These are phyloP conservation scores for Lysandra coridon DNA, from an alignment of 2,888 invertebrate genomes.

Conservation along the genomic window DNA sequence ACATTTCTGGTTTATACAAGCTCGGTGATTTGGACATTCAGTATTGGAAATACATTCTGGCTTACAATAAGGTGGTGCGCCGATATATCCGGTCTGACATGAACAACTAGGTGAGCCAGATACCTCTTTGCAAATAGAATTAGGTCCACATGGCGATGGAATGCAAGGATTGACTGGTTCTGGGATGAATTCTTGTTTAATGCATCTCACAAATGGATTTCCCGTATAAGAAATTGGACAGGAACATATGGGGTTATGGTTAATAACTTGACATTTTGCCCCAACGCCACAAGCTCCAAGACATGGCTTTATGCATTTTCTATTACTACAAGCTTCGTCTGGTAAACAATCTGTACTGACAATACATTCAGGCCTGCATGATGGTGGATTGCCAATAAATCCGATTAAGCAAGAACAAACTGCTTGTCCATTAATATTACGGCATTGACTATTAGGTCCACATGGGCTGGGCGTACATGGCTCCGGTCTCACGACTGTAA, in stretches of 20 bases:
- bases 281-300: slow-evolving; percentile 88
- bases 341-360: slow-evolving; percentile 87
- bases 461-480: slow-evolving; percentile 83
- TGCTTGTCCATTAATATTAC: slow-evolving; percentile 85
- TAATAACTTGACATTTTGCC: slow-evolving; percentile 88
- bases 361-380: slow-evolving; percentile 88
- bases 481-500: slow-evolving; percentile 60
- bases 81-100: slow-evolving; percentile 84
- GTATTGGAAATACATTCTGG: slow-evolving; percentile 90
- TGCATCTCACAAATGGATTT: slow-evolving; percentile 88
- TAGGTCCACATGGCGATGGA: slow-evolving; percentile 91
- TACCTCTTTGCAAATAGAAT: slow-evolving; percentile 85
- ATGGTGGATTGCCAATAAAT: slow-evolving; percentile 87
- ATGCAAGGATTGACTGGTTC: slow-evolving; percentile 83
- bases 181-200: slow-evolving; percentile 69
- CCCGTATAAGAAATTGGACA: slow-evolving; percentile 85
- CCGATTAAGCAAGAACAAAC: slow-evolving; percentile 86
- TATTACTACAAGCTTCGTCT: slow-evolving; percentile 87
- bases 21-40: slow-evolving; percentile 84
- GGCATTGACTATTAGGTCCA: slow-evolving; percentile 89
- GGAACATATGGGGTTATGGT: slow-evolving; percentile 90
- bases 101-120: slow-evolving; percentile 87
- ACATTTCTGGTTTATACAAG: slow-evolving; percentile 89
- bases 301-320: slow-evolving; percentile 91
- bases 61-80: slow-evolving; percentile 87